A percentile compares a stretch with the other conserved stretches of the same genome.
These are phyloP conservation scores for Hyposoter dolosus DNA, from an alignment of 2,888 invertebrate genomes.

Conservation along the genomic window DNA sequence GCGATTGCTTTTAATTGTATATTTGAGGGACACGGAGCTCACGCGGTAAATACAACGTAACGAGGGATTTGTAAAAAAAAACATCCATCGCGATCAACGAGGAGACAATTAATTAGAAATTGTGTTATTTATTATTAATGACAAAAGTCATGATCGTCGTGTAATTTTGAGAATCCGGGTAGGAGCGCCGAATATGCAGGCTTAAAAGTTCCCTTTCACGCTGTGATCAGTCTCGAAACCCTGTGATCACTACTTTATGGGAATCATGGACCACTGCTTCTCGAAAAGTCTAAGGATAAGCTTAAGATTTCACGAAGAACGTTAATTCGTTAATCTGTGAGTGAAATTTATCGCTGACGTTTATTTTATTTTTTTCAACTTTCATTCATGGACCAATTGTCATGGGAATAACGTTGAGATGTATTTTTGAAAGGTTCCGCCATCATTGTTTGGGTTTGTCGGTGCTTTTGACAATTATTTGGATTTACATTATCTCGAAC, in stretches of 20 bases:
- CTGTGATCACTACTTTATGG: not conserved
- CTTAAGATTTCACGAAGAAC: not conserved
- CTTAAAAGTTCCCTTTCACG: not conserved
- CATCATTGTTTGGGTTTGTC: not conserved
- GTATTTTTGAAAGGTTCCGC: not conserved
- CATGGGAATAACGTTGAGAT: not conserved
- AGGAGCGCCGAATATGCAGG: not conserved
- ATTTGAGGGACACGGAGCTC: not conserved
- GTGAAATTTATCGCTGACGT: not conserved
- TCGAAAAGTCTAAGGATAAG: not conserved
- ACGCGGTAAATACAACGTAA: not conserved
- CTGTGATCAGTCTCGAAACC: not conserved
- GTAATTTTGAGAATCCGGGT: slow-evolving; percentile 1
- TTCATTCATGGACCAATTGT: not conserved
- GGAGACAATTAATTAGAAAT: not conserved
- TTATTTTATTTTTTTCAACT: not conserved
- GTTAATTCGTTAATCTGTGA: not conserved
- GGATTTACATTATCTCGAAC: not conserved
- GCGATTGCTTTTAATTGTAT: not conserved
- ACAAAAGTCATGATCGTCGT: not conserved
- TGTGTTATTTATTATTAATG: not conserved
- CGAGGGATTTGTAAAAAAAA: not conserved
- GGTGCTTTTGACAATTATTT: not conserved
- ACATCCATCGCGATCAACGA: not conserved
- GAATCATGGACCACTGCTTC: slow-evolving; percentile 2